Evolutionary conservation across 37 sponge, comb jelly and placozoan genomes (phyloP).

Genomic region (Axinella damicornis): DNA sequence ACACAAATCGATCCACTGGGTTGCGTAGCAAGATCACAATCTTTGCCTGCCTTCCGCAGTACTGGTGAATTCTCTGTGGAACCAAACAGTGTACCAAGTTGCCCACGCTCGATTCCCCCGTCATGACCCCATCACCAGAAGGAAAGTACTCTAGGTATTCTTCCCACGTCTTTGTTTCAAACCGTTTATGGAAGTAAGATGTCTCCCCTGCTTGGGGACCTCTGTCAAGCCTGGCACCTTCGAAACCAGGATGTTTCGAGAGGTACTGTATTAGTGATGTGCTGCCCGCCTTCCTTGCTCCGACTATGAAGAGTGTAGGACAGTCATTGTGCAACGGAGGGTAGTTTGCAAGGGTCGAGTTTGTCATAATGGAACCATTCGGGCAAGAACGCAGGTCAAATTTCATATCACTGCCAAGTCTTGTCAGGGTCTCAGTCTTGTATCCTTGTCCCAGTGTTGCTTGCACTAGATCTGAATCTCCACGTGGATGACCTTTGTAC

Average conservation of each 20-base stretch:
- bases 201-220: slow-evolving; percentile 73
- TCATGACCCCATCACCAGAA: slow-evolving; percentile 16
- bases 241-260: slow-evolving; percentile 78
- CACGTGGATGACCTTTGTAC: no score
- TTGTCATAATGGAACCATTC: slow-evolving; percentile 20
- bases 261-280: slow-evolving; percentile 81
- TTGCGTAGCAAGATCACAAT: slow-evolving; percentile 53
- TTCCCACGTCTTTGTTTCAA: slow-evolving; percentile 51
- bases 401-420: slow-evolving; percentile 48
- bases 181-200: slow-evolving; percentile 56
- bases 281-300: slow-evolving; percentile 86
- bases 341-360: background rate
- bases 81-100: slow-evolving; percentile 42
- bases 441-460: background rate
- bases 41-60: slow-evolving; percentile 50
- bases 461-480: no score
- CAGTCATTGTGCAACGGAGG: slow-evolving; percentile 59
- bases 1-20: slow-evolving; percentile 46
- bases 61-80: slow-evolving; percentile 34
- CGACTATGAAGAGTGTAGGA: slow-evolving; percentile 82
- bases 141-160: slow-evolving; percentile 39
- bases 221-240: slow-evolving; percentile 57
- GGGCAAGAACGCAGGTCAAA: slow-evolving; percentile 48
- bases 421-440: slow-evolving; percentile 2
- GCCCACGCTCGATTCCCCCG: slow-evolving; percentile 56